Conservation (phyloP, 1,140 invertebrate genomes). For the Brachionus asplanchnoidis region DNA sequence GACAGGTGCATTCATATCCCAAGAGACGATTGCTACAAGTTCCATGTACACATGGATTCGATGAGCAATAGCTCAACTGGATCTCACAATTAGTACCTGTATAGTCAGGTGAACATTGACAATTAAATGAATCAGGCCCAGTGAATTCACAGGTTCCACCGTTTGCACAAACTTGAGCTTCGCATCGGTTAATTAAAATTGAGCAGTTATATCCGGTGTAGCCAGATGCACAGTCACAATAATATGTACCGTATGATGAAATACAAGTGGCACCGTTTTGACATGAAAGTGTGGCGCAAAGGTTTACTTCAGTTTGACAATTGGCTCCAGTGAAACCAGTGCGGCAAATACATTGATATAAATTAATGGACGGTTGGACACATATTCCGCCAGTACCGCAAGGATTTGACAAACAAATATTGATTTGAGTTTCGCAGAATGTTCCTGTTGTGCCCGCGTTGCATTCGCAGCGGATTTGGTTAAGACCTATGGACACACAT, state of each 20-base stretch:
- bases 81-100: not conserved
- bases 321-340: constrained; percentile 60
- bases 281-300: constrained; percentile 73
- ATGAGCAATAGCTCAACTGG: too few relatives aligned
- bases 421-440: constrained; percentile 14
- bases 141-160: constrained; percentile 71
- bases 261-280: constrained; percentile 76
- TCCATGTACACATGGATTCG: too few relatives aligned
- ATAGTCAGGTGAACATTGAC: not conserved
- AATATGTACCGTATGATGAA: constrained; percentile 26
- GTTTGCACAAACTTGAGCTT: constrained; percentile 77
- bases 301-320: constrained; percentile 77
- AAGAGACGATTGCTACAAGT: too few relatives aligned
- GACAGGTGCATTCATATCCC: too few relatives aligned
- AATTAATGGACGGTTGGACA: constrained; percentile 17
- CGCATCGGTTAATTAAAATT: constrained; percentile 68
- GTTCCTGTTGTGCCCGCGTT: not conserved
- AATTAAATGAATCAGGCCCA: constrained; percentile 7
- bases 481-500: not conserved
- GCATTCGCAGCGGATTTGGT: constrained; percentile 14
- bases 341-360: constrained; percentile 65
- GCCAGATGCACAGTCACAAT: constrained; percentile 42
- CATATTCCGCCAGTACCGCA: constrained; percentile 17
- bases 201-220: constrained; percentile 43
- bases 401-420: constrained; percentile 30